Conservation (phyloP, 2,888 invertebrate species). For the Caenorhabditis angaria region DNA sequence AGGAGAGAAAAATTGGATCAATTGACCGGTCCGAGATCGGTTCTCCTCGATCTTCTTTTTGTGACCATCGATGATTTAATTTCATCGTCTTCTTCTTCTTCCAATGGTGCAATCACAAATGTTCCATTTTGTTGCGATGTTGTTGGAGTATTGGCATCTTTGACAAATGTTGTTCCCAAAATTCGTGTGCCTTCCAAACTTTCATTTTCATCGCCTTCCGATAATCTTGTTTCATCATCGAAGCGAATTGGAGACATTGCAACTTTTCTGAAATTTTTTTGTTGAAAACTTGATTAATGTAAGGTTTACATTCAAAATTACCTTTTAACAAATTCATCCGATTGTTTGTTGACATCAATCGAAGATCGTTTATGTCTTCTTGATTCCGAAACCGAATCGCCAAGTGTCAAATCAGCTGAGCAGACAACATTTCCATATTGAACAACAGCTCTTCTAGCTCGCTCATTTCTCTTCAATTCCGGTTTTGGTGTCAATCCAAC, state of each 20-base stretch:
- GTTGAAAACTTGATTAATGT: not conserved
- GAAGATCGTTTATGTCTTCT: not conserved
- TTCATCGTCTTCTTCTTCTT: slow-evolving; percentile 11
- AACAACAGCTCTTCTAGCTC: slow-evolving; percentile 22
- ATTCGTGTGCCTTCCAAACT: not conserved
- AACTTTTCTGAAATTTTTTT: slow-evolving; percentile 17
- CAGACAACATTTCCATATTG: slow-evolving; percentile 37
- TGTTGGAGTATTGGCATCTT: not conserved
- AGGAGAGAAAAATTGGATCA: not conserved
- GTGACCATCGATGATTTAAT: slow-evolving; percentile 6
- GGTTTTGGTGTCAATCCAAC: slow-evolving; percentile 36
- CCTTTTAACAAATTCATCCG: slow-evolving; percentile 28
- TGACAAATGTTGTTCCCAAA: slow-evolving; percentile 20
- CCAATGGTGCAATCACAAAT: slow-evolving; percentile 2
- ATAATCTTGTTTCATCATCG: slow-evolving; percentile 25
- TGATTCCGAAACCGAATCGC: slow-evolving; percentile 9
- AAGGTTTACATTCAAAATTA: slow-evolving; percentile 7
- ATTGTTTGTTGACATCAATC: slow-evolving; percentile 11
- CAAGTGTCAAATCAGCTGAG: slow-evolving; percentile 25
- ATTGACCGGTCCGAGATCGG: slow-evolving; percentile 26
- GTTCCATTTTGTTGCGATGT: not conserved
- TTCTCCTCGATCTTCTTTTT: slow-evolving; percentile 15
- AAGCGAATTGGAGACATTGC: slow-evolving; percentile 36
- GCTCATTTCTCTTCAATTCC: slow-evolving; percentile 33
- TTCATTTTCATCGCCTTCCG: slow-evolving; percentile 24